Conservation (phyloP, 2,113 vertebrate genomes). For the Chloroceryle aenea region DNA sequence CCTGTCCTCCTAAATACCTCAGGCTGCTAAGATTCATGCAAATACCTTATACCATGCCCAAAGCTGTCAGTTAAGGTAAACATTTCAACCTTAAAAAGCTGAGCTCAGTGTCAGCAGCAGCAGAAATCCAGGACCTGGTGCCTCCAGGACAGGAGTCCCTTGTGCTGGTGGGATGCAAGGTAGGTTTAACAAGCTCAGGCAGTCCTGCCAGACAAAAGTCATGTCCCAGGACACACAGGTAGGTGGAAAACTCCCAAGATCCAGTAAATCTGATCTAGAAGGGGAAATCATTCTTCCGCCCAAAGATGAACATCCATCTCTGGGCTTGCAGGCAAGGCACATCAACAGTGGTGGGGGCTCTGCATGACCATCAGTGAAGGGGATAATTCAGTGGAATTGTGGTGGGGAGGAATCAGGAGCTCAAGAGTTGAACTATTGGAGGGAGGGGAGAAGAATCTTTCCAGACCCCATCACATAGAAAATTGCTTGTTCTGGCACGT, state of each 20-base stretch:
- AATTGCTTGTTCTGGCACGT: background rate
- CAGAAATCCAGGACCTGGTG: background rate
- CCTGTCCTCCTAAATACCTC: background rate
- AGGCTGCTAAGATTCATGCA: background rate
- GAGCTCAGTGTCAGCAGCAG: background rate
- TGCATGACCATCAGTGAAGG: rapidly evolving
- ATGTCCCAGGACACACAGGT: background rate
- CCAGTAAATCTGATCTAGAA: background rate
- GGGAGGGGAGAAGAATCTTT: rapidly evolving
- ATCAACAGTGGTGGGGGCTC: rapidly evolving
- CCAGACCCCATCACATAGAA: background rate
- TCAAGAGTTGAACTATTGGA: background rate
- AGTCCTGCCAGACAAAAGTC: background rate
- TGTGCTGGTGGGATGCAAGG: background rate
- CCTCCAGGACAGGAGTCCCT: background rate
- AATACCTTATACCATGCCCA: background rate
- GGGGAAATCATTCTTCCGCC: background rate
- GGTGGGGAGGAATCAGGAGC: background rate
- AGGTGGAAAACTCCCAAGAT: background rate
- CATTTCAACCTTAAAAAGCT: background rate
- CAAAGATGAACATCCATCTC: background rate
- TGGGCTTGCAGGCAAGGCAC: background rate
- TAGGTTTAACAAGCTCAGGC: background rate
- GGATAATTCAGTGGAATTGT: background rate
- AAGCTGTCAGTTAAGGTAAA: background rate